Evolutionary conservation across 2,888 invertebrate genomes (phyloP).

Genomic region (Chymomyza caudatula): DNA sequence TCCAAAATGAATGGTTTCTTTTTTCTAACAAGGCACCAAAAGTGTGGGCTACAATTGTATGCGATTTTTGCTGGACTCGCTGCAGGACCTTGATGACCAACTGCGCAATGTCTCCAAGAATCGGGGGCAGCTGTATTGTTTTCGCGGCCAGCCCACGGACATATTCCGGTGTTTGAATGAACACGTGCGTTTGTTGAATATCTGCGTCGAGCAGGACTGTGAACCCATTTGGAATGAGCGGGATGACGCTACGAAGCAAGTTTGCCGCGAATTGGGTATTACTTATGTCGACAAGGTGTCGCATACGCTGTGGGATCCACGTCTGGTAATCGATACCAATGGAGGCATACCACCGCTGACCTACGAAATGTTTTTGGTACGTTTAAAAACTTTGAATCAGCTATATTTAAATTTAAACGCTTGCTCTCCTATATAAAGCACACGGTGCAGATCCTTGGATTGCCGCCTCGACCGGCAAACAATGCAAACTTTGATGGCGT

Average conservation of each 20-base stretch:
- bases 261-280: constrained; percentile 81
- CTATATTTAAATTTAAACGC: background rate
- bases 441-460: constrained; percentile 81
- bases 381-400: constrained; percentile 34
- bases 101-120: constrained; percentile 76
- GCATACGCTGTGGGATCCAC: constrained; percentile 86
- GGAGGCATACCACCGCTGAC: constrained; percentile 86
- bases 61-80: constrained; percentile 83
- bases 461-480: constrained; percentile 81
- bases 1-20: too few species aligned
- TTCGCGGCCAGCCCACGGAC: constrained; percentile 81
- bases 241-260: constrained; percentile 80
- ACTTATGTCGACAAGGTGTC: constrained; percentile 82
- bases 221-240: constrained; percentile 85
- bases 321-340: constrained; percentile 82
- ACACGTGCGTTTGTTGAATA: constrained; percentile 80
- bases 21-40: constrained; percentile 80
- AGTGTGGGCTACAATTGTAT: constrained; percentile 84
- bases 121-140: constrained; percentile 81
- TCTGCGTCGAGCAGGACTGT: constrained; percentile 84
- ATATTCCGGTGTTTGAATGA: constrained; percentile 82
- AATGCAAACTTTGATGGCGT: constrained; percentile 78
- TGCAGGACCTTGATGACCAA: constrained; percentile 82
- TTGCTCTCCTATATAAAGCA: too few species aligned
- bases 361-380: constrained; percentile 84